Conservation (phyloP, 2,888 invertebrate species). For the Kryphioiulus occultus region DNA sequence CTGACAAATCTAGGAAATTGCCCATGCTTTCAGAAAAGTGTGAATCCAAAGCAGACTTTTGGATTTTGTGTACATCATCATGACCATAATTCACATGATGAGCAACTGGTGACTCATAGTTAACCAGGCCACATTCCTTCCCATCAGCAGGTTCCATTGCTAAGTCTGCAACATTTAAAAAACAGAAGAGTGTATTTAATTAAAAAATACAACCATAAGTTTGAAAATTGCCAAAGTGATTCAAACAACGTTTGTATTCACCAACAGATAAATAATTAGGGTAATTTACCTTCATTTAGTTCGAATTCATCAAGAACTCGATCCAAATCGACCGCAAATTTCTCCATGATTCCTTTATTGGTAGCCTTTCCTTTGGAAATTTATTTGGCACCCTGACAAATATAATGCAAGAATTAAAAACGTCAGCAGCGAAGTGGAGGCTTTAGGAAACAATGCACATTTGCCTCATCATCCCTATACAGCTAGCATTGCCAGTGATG, state of each 20-base stretch:
- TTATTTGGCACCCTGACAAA: neutral
- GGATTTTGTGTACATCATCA: neutral
- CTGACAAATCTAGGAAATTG: constrained; percentile 48
- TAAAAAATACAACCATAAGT: neutral
- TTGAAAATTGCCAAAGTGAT: neutral
- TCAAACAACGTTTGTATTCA: neutral
- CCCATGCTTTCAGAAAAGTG: constrained; percentile 4
- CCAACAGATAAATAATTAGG: neutral
- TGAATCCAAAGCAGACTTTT: neutral
- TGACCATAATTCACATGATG: neutral
- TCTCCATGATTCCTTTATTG: constrained; percentile 65
- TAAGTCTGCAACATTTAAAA: constrained; percentile 1
- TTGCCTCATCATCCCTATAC: neutral
- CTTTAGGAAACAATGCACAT: neutral
- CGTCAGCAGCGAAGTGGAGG: neutral
- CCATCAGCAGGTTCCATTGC: constrained; percentile 49
- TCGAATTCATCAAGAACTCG: constrained; percentile 86
- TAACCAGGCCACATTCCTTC: neutral
- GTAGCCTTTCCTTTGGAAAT: neutral
- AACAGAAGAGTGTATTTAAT: neutral
- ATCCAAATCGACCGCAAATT: constrained; percentile 77
- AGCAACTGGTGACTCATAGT: neutral
- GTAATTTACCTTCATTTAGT: constrained; percentile 70
- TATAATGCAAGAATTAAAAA: neutral
- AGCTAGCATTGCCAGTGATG: neutral